A percentile compares a stretch with the other conserved stretches of the same genome.
These are phyloP conservation scores for Campoplex capitator DNA, from an alignment of 2,888 invertebrate species.

Conservation along the genomic window DNA sequence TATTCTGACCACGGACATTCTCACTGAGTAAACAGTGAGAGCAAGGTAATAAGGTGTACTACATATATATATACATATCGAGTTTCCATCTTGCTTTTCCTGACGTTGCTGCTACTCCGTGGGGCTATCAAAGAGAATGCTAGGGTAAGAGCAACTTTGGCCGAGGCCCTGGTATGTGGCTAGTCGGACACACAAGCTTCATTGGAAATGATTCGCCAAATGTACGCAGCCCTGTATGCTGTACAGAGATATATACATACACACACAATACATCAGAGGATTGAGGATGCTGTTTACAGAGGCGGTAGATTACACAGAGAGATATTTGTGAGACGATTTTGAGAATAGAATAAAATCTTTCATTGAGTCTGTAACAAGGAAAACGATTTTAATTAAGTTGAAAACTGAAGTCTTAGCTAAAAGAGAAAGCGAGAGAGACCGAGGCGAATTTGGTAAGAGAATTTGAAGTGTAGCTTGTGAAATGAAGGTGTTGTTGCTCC, in stretches of 20 bases:
- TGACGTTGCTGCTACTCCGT: slow-evolving; percentile 39
- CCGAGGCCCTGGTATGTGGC: slow-evolving; percentile 42
- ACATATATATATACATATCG: neutral
- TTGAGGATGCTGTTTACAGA: slow-evolving; percentile 80
- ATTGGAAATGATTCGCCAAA: slow-evolving; percentile 53
- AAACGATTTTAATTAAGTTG: neutral
- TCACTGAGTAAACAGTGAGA: slow-evolving; percentile 4
- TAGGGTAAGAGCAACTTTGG: slow-evolving; percentile 30
- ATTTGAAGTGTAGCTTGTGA: neutral
- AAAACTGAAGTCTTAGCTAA: neutral
- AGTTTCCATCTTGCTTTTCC: slow-evolving; percentile 51
- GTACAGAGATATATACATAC: neutral
- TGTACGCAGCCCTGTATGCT: slow-evolving; percentile 11
- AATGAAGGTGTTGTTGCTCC: neutral
- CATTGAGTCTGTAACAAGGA: neutral
- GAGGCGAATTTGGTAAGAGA: neutral
- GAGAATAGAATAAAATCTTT: neutral
- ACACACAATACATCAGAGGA: slow-evolving; percentile 7
- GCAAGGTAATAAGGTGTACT: slow-evolving; percentile 62
- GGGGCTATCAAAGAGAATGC: slow-evolving; percentile 65
- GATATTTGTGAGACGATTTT: slow-evolving; percentile 19
- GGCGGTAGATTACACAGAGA: slow-evolving; percentile 81
- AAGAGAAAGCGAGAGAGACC: neutral
- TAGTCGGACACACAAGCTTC: slow-evolving; percentile 43
- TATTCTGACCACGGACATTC: slow-evolving; percentile 40